A percentile compares a stretch with the other conserved stretches of the same genome.
These are phyloP conservation scores for Albula goreensis DNA, from an alignment of 2,113 vertebrate species.

Conservation along the genomic window DNA sequence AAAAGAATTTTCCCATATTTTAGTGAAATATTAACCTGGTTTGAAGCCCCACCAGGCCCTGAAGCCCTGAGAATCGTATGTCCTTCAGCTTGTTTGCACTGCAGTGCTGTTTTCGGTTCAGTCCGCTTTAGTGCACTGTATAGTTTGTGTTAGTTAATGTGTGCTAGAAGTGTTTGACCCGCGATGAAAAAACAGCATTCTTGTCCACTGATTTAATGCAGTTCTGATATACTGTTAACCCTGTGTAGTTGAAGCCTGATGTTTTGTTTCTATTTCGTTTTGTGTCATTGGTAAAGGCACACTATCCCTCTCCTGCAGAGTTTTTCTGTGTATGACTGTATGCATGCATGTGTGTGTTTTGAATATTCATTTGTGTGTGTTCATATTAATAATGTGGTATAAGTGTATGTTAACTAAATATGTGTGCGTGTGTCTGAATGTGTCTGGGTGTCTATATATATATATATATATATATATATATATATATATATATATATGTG, in stretches of 20 bases:
- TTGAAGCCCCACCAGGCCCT: neutral
- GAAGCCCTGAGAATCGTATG: neutral
- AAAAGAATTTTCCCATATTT: neutral
- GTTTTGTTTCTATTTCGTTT: neutral
- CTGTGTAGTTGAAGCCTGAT: neutral
- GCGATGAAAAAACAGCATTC: slow-evolving; percentile 1
- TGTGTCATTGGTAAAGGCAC: neutral
- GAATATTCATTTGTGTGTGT: neutral
- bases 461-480: neutral
- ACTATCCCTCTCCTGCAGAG: neutral
- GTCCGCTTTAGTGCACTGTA: neutral
- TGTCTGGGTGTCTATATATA: neutral
- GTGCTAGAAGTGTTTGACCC: neutral
- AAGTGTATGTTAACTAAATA: neutral
- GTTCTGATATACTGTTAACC: neutral
- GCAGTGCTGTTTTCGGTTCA: neutral
- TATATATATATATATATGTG: neutral
- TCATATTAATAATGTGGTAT: neutral
- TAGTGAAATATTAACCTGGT: neutral
- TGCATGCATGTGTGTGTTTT: neutral
- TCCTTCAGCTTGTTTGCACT: neutral
- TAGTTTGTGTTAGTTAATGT: slow-evolving; percentile 8
- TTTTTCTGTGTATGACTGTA: neutral
- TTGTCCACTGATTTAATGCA: neutral
- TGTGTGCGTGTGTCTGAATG: neutral